Conservation (phyloP, 2,797 vertebrate genomes). For the Erethizon dorsatum region DNA sequence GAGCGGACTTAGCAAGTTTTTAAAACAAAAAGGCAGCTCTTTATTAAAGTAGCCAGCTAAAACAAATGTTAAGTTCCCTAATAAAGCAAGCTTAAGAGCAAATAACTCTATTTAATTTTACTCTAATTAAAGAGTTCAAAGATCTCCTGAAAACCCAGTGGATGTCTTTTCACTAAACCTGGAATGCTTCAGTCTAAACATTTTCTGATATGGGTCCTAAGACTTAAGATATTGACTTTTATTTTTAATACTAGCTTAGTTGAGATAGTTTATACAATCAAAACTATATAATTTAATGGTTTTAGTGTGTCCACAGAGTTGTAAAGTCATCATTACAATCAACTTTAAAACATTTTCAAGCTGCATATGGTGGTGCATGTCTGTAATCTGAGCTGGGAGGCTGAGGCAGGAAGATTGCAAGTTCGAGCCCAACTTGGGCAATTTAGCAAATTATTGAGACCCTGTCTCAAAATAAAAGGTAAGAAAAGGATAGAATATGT, state of each 20-base stretch:
- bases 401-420: background rate
- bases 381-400: background rate
- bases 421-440: background rate
- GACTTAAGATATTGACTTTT: background rate
- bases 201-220: conserved; percentile 29
- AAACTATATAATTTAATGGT: background rate
- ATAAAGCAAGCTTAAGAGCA: conserved; percentile 21
- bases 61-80: background rate
- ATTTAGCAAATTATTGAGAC: background rate
- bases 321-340: background rate
- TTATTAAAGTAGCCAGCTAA: conserved; percentile 5
- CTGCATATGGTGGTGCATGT: background rate
- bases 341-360: background rate
- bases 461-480: background rate
- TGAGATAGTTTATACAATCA: background rate
- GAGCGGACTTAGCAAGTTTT: background rate
- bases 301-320: background rate
- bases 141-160: background rate
- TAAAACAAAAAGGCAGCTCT: conserved; percentile 1
- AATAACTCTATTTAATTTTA: background rate
- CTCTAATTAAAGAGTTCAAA: background rate
- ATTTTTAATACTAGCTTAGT: background rate
- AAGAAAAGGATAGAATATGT: background rate
- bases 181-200: background rate
- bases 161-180: background rate